Evolutionary conservation across 2,888 invertebrate genomes (phyloP), one percentile per base, ranked within the genome.

Genomic region (Pantelozetes paolii): DNA sequence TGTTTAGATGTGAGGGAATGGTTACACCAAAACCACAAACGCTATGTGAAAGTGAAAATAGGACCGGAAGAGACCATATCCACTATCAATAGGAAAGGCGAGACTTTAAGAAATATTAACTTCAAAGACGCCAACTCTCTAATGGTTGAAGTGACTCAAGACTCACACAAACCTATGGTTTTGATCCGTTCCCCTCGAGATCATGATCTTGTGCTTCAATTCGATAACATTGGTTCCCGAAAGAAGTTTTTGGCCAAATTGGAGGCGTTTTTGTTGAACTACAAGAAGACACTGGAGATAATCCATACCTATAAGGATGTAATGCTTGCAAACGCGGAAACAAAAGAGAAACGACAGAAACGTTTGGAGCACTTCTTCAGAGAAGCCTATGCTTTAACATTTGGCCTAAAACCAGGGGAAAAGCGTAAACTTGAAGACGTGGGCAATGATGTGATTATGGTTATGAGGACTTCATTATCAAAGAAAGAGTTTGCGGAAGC

Each of bases 401-500:
- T 95, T 81, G 94, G 94, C 0, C 83, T 94, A 6, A 84, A 90
- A 69, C 94, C 94, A 0, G 94, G 94, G 0, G 94, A 94, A 81
- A 88, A 90, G 76, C 83, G 90, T 23, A 80, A 90, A 76, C 50
- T 90, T 79, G 91, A 90, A 45, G 82, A 82, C 40, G 81, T 81
- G 1, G 80, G 76, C 11, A 81, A 81, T 71, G 92, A 94, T 78
- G 84, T 91, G 75, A 90, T 94, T 71, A 93, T 93, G 76, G 93
- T 94, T 0, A 95, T 94, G 94, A 85, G 94, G 71, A 95, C 94
- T 0, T 93, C 93, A 0, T 82, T 95, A 75, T 93, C 94, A 0
- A 92, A 92, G 81, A 87, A 90, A 70, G 96, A 97, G 83, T 95
- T 97, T 80, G 96, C 96, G 0, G 92, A 91, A 72, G 96, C 96